Conservation (phyloP, 2,888 invertebrate genomes). For the Xestobium rufovillosum region DNA sequence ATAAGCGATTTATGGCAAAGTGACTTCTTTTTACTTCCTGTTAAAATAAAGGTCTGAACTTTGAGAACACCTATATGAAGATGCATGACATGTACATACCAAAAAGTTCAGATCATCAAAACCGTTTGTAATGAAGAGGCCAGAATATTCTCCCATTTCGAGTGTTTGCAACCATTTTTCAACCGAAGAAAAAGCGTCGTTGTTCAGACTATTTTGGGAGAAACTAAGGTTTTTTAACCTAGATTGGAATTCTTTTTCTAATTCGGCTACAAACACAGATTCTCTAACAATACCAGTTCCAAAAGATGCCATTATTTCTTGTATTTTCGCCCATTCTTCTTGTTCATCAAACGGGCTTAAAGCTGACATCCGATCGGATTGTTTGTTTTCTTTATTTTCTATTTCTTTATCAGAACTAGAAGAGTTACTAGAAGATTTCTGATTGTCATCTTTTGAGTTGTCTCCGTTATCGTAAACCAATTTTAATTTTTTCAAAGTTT, state of each 20-base stretch:
- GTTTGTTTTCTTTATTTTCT: conserved; percentile 44
- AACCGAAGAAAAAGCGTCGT: conserved; percentile 53
- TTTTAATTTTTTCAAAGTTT: conserved; percentile 65
- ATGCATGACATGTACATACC: conserved; percentile 66
- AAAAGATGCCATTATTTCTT: conserved; percentile 91
- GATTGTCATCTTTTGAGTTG: conserved; percentile 32
- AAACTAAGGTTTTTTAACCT: conserved; percentile 60
- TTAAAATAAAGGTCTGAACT: too few species aligned
- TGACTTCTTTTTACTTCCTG: too few species aligned
- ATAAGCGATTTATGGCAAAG: too few species aligned
- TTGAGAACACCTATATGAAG: too few species aligned
- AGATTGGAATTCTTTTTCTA: conserved; percentile 72
- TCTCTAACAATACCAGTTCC: conserved; percentile 75
- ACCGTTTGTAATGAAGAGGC: conserved; percentile 76
- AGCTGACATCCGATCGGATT: conserved; percentile 52
- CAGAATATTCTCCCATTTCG: conserved; percentile 75
- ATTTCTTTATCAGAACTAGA: conserved; percentile 39
- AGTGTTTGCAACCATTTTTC: conserved; percentile 74
- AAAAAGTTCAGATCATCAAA: conserved; percentile 89
- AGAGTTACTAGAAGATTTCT: conserved; percentile 36
- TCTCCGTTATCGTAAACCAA: conserved; percentile 58
- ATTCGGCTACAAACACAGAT: conserved; percentile 69
- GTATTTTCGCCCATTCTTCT: conserved; percentile 95
- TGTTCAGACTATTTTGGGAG: conserved; percentile 48
- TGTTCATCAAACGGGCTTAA: conserved; percentile 88